Percentiles rank a stretch among this genome's conserved stretches.
Evolutionary conservation across 1,140 invertebrate genomes (phyloP).

Genomic region (Cecropterus lyciades): DNA sequence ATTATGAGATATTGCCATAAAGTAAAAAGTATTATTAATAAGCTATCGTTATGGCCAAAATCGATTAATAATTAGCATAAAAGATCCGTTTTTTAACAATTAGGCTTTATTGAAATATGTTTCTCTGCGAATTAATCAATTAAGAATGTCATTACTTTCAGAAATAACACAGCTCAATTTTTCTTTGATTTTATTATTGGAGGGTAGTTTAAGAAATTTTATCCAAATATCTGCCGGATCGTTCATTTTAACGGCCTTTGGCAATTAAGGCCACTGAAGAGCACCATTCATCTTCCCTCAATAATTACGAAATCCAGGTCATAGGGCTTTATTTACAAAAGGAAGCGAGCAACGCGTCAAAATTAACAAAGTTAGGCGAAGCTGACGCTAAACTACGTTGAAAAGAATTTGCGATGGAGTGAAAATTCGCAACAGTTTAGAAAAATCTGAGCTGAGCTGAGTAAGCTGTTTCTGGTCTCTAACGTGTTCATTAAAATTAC

Average conservation of each 20-base stretch:
- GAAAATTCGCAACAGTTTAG: constrained; percentile 13
- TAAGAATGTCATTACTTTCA: too few relatives aligned
- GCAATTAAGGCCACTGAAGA: constrained; percentile 18
- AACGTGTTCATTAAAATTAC: constrained; percentile 13
- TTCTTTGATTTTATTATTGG: too few relatives aligned
- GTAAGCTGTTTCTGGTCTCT: not conserved
- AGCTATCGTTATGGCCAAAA: too few relatives aligned
- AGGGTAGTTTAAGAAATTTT: too few relatives aligned
- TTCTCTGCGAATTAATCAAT: too few relatives aligned
- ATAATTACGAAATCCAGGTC: constrained; percentile 23
- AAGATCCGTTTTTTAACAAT: too few relatives aligned
- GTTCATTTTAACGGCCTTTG: constrained; percentile 15
- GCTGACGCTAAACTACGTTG: constrained; percentile 15
- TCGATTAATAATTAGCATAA: too few relatives aligned
- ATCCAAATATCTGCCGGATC: too few relatives aligned
- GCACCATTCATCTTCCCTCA: constrained; percentile 8
- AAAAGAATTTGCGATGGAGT: constrained; percentile 12
- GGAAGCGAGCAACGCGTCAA: constrained; percentile 18
- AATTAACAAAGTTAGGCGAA: constrained; percentile 22
- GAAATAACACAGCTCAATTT: too few relatives aligned
- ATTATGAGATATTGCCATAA: too few relatives aligned
- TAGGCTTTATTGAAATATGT: too few relatives aligned
- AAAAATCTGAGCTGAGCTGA: constrained; percentile 8
- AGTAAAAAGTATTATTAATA: too few relatives aligned
- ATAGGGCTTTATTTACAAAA: constrained; percentile 21